A percentile compares a stretch with the other conserved stretches of the same genome.
These are phyloP conservation scores for Crossaster papposus DNA, from an alignment of 53 echinoderm and acorn worm species.

Conservation along the genomic window DNA sequence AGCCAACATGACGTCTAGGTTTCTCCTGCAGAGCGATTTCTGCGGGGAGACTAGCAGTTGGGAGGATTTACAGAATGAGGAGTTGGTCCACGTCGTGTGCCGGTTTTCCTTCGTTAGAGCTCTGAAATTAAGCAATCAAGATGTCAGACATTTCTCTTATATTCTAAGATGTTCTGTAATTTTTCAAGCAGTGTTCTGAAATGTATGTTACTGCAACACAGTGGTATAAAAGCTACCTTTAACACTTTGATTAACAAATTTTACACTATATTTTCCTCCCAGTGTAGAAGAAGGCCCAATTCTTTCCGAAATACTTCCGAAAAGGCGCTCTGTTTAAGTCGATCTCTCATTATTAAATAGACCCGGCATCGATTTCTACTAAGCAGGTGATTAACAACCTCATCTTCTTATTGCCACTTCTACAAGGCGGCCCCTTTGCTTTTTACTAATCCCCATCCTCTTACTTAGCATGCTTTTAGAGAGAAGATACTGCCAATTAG, in stretches of 20 bases:
- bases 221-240: no score
- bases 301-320: neutral
- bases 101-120: constrained; percentile 22
- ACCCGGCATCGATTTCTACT: neutral
- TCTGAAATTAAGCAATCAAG: neutral
- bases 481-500: constrained; percentile 5
- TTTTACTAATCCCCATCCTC: neutral
- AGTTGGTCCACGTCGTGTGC: constrained; percentile 29
- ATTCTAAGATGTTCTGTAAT: neutral
- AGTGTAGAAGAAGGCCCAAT: no score
- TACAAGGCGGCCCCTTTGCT: neutral
- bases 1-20: constrained; percentile 57
- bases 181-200: neutral
- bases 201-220: no score
- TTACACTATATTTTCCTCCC: no score
- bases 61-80: constrained; percentile 32
- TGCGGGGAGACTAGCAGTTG: constrained; percentile 32
- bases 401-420: neutral
- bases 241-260: no score
- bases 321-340: neutral
- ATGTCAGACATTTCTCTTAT: neutral
- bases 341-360: neutral
- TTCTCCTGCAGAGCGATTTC: constrained; percentile 47
- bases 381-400: neutral
- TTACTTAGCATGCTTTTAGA: neutral